Conservation (phyloP, 1,140 invertebrate genomes). For the Teleogryllus occipitalis region DNA sequence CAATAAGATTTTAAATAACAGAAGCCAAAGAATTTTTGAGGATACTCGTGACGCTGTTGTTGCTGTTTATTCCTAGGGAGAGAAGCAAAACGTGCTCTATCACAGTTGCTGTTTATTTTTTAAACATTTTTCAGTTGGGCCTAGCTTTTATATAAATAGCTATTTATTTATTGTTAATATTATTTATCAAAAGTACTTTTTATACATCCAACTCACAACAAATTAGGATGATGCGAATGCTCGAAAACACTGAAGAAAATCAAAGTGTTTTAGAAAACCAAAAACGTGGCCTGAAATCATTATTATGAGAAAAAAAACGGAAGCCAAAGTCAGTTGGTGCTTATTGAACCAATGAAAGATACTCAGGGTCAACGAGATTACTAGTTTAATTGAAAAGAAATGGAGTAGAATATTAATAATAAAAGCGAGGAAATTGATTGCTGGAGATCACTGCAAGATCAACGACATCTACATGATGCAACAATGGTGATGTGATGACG, state of each 20-base stretch:
- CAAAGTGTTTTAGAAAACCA: not conserved
- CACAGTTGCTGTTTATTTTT: conserved; percentile 11
- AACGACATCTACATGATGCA: conserved; percentile 1
- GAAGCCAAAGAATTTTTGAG: conserved; percentile 14
- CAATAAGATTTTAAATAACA: conserved; percentile 9
- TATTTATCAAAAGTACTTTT: conserved; percentile 7
- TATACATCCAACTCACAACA: conserved; percentile 16
- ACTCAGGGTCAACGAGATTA: not conserved
- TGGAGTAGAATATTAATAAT: not conserved
- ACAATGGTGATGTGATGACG: not conserved
- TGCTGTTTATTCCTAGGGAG: conserved; percentile 8
- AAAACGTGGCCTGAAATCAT: not conserved
- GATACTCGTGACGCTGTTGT: conserved; percentile 14
- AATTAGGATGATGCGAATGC: conserved; percentile 16
- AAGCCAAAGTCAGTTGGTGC: not conserved
- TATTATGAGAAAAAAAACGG: not conserved
- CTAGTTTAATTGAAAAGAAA: not conserved
- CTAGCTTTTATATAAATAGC: conserved; percentile 9
- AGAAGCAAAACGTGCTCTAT: not conserved
- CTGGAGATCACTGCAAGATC: conserved; percentile 15
- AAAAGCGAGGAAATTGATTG: not conserved
- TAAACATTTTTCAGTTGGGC: conserved; percentile 12
- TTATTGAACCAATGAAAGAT: not conserved
- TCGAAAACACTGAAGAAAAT: not conserved
- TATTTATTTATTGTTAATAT: conserved; percentile 17